Evolutionary conservation across 2,113 vertebrate species (phyloP).

Genomic region (Percopsis transmontana): DNA sequence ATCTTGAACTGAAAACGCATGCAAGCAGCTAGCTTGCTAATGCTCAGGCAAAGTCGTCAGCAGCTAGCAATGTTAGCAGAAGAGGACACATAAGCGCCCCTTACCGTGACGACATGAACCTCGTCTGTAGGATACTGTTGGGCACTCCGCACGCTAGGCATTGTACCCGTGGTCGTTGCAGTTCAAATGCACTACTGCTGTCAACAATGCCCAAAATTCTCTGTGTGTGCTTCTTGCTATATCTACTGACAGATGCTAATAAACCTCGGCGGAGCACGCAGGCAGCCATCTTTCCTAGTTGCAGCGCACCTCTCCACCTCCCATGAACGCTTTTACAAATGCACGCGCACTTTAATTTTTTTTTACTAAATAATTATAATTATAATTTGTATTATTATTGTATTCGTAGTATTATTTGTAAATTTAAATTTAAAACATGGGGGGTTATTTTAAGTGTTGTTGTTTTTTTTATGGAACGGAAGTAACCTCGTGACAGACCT

Average conservation of each 20-base stretch:
- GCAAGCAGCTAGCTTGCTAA: neutral
- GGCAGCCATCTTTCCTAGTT: slow-evolving; percentile 74
- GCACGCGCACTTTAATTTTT: no score
- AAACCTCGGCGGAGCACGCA: slow-evolving; percentile 72
- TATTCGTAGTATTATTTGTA: no score
- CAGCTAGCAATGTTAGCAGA: slow-evolving; percentile 38
- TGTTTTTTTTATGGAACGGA: neutral
- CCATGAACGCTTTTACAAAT: no score
- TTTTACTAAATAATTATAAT: no score
- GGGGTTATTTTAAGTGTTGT: no score
- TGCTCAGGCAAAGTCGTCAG: slow-evolving; percentile 20
- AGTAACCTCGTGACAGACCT: slow-evolving; percentile 29
- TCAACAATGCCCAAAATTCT: slow-evolving; percentile 63
- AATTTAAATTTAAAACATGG: no score
- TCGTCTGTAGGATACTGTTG: slow-evolving; percentile 55
- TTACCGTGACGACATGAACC: slow-evolving; percentile 82
- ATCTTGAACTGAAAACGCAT: slow-evolving; percentile 64
- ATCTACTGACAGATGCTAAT: slow-evolving; percentile 69
- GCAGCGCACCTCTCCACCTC: no score
- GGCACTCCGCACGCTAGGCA: slow-evolving; percentile 65
- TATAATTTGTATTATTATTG: no score
- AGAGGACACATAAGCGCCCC: slow-evolving; percentile 36
- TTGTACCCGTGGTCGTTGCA: slow-evolving; percentile 43
- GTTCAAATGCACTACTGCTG: slow-evolving; percentile 44
- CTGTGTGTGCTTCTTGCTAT: slow-evolving; percentile 66